Conservation (phyloP, 1,140 invertebrate genomes). For the Bombus confusus region DNA sequence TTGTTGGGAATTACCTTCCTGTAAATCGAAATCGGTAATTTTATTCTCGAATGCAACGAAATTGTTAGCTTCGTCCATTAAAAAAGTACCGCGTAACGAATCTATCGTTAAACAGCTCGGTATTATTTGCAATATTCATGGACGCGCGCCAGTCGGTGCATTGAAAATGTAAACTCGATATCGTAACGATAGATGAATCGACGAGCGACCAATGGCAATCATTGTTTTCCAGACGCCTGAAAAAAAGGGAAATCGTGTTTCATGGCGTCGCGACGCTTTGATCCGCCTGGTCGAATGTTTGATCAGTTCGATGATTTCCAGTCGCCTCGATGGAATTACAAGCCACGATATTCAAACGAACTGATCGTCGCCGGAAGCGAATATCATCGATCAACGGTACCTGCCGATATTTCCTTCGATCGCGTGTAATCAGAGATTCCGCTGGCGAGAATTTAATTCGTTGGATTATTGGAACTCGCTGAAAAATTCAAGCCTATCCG, state of each 20-base stretch:
- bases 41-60: not conserved
- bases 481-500: constrained; percentile 47
- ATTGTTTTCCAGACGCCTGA: constrained; percentile 49
- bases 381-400: not conserved
- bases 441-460: not conserved
- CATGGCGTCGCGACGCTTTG: constrained; percentile 44
- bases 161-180: constrained; percentile 68
- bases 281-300: constrained; percentile 48
- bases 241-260: constrained; percentile 17
- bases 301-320: constrained; percentile 52
- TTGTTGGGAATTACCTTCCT: too few species aligned
- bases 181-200: constrained; percentile 52
- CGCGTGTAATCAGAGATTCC: not conserved
- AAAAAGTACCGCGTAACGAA: not conserved
- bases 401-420: not conserved
- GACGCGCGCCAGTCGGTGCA: not conserved
- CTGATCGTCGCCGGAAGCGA: not conserved
- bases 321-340: constrained; percentile 44
- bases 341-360: not conserved
- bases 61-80: not conserved
- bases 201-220: constrained; percentile 51
- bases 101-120: constrained; percentile 20
- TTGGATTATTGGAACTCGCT: not conserved
- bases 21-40: not conserved
- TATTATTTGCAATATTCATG: constrained; percentile 46